Percentiles rank a stretch among this genome's conserved stretches.
These are phyloP conservation scores for Oncopodura yosiiana DNA, from an alignment of 1,140 invertebrate genomes.

Conservation along the genomic window DNA sequence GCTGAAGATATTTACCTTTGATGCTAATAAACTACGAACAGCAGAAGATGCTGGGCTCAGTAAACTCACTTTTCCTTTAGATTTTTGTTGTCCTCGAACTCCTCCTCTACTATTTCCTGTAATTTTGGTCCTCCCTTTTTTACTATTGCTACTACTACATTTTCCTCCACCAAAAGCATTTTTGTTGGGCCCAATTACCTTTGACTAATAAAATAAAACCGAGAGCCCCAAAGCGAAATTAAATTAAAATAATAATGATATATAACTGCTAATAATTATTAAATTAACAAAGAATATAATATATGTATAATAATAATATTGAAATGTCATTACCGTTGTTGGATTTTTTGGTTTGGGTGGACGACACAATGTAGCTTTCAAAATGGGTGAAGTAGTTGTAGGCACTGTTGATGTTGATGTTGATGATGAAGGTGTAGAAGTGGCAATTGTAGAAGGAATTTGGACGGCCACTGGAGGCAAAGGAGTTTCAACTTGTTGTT, in stretches of 20 bases:
- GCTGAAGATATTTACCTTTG: conserved; percentile 35
- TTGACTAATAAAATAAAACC: too few species aligned
- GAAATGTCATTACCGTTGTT: conserved; percentile 23
- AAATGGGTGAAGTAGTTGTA: conserved; percentile 51
- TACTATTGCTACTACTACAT: not conserved
- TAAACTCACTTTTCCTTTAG: not conserved
- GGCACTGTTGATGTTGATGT: conserved; percentile 35
- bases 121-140: not conserved
- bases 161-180: not conserved
- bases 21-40: conserved; percentile 33
- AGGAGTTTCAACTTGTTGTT: conserved; percentile 8
- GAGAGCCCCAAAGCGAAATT: not conserved
- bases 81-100: not conserved
- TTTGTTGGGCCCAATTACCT: too few species aligned
- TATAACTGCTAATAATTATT: not conserved
- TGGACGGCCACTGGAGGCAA: not conserved
- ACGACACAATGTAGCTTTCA: conserved; percentile 64
- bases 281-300: too few species aligned
- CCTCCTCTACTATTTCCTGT: not conserved
- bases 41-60: conserved; percentile 33
- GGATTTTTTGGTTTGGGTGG: conserved; percentile 48
- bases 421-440: conserved; percentile 24
- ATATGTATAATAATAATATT: conserved; percentile 3
- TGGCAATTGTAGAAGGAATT: conserved; percentile 8
- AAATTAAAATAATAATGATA: not conserved